These are phyloP conservation scores for Zaprionus nigranus DNA, from an alignment of 1,140 invertebrate species.

Conservation along the genomic window DNA sequence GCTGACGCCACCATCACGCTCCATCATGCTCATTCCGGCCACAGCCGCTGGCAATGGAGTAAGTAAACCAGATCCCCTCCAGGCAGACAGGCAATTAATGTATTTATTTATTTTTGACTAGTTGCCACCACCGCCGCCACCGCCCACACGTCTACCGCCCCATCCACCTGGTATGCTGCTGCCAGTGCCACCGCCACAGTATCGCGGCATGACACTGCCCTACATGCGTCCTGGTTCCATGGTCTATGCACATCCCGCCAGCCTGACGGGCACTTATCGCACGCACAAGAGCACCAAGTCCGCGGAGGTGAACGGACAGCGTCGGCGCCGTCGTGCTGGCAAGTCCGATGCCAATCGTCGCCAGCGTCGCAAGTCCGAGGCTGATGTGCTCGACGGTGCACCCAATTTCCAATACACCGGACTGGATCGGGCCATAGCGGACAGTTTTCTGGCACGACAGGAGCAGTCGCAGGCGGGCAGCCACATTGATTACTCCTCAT, in stretches of 20 bases:
- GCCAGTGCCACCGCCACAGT: constrained; percentile 57
- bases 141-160: constrained; percentile 61
- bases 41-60: constrained; percentile 63
- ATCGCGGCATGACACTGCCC: constrained; percentile 70
- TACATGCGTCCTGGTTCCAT: constrained; percentile 66
- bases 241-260: constrained; percentile 66
- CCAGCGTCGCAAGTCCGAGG: constrained; percentile 78
- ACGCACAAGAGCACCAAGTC: constrained; percentile 79
- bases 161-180: constrained; percentile 54
- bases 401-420: constrained; percentile 77
- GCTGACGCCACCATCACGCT: constrained; percentile 56
- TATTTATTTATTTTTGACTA: not conserved
- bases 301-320: constrained; percentile 65
- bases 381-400: constrained; percentile 73
- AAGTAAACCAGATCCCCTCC: constrained; percentile 2
- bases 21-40: constrained; percentile 77
- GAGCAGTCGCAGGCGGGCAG: constrained; percentile 77
- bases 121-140: constrained; percentile 54
- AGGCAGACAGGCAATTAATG: not conserved
- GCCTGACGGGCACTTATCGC: constrained; percentile 67
- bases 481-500: constrained; percentile 78
- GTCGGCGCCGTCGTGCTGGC: constrained; percentile 63
- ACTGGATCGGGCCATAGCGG: constrained; percentile 77
- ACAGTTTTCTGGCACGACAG: constrained; percentile 77
- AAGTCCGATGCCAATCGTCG: constrained; percentile 73